Evolutionary conservation across 2,888 invertebrate species (phyloP), one percentile per base, ranked within the genome.

Genomic region (Leptopilina syphax): DNA sequence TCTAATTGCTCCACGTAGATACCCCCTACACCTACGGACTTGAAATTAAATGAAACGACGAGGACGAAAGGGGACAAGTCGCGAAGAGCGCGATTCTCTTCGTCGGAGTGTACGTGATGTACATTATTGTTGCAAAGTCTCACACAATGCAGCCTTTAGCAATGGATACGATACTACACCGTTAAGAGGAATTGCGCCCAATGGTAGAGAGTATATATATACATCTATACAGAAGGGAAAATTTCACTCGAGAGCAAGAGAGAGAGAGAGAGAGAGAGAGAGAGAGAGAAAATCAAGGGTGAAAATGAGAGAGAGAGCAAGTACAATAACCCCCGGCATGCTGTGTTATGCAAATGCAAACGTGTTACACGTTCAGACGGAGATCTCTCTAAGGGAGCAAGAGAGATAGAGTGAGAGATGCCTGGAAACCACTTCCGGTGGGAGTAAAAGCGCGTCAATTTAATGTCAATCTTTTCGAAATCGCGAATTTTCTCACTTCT

Each of bases 321-420:
- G 84, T 83, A 83, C 83, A 83, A 84, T 84, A 86, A 85, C 83
- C 81, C 80, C 81, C 80, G 78, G 73, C 70, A 81, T 81, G 82
- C 82, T 83, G 80, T 86, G 86, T 87, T 87, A 87, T 86, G 86
- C 85, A 85, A 87, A 87, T 86, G 83, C 77, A 66, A 63, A 80
- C 83, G 83, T 84, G 83, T 84, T 82, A 82, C 50, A 50, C 79
- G 80, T 82, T 76, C 50, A 66, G 44, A 44, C 2, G 44, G 44
- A 44, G 44, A 44, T 44, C 44, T 44, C 44, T 44, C 44, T 44
- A 12, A 50, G 50, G 12, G 50, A 50, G 50, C 50, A 34, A 4
- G 47, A 47, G 47, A 3, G 7, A 6, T 9, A 47, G 47, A 47
- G 47, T 8, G 47, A 47, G 50, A 79, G 76, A 81, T 77, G 80